Conservation (phyloP, 1,140 invertebrate species). For the Oryctes rhinoceros region DNA sequence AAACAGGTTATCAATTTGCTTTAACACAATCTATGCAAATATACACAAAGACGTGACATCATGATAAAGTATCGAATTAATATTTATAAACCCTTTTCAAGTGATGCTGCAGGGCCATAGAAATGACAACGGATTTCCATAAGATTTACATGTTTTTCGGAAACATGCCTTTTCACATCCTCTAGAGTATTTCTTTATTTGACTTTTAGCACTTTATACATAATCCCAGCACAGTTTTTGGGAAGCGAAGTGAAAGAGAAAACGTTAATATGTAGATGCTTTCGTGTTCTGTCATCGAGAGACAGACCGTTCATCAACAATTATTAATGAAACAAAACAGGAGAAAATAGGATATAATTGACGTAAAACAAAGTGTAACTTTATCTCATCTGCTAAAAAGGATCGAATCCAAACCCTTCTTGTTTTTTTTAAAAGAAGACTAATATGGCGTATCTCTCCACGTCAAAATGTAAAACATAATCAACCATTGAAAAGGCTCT, state of each 20-base stretch:
- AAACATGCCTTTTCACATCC: neutral
- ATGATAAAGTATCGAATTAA: conserved; percentile 19
- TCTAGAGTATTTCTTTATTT: neutral
- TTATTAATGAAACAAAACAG: neutral
- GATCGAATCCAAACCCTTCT: no score
- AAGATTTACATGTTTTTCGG: conserved; percentile 13
- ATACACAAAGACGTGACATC: neutral
- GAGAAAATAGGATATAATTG: neutral
- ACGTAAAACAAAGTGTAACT: no score
- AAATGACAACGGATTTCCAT: neutral
- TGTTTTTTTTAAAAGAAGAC: neutral
- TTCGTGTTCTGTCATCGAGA: neutral
- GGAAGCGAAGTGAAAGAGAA: neutral
- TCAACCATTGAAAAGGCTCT: conserved; percentile 17
- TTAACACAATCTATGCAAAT: neutral
- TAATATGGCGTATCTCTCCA: neutral
- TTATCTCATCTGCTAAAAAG: no score
- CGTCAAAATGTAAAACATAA: conserved; percentile 14
- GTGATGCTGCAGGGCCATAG: neutral
- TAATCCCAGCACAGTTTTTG: neutral
- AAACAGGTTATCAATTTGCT: neutral
- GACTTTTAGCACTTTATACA: neutral
- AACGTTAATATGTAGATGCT: neutral
- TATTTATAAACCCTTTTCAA: neutral
- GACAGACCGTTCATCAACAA: neutral